Evolutionary conservation across 2,797 vertebrate species (phyloP).

Genomic region (Sebastes minor): DNA sequence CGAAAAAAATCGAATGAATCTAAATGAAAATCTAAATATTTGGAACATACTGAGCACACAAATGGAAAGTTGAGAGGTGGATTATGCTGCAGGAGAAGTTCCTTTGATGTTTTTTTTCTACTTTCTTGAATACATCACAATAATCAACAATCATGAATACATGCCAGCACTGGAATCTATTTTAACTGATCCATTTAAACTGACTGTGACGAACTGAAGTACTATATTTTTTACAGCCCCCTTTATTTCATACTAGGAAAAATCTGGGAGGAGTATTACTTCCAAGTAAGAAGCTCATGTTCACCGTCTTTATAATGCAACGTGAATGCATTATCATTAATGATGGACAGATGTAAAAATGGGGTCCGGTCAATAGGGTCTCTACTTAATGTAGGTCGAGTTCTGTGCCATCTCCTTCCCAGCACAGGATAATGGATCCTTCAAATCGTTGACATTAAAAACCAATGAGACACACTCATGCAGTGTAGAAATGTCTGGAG

Average conservation of each 20-base stretch:
- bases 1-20: no score
- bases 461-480: constrained; percentile 4
- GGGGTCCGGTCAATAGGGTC: not conserved
- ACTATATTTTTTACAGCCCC: not conserved
- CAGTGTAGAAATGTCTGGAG: not conserved
- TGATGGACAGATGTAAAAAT: not conserved
- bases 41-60: not conserved
- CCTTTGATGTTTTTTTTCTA: not conserved
- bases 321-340: not conserved
- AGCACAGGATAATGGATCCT: constrained; percentile 7
- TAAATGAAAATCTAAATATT: no score
- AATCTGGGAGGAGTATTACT: not conserved
- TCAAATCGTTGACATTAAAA: constrained; percentile 14
- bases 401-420: not conserved
- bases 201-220: not conserved
- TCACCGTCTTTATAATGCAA: not conserved
- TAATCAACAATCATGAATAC: not conserved
- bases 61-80: not conserved
- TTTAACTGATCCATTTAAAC: not conserved
- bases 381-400: constrained; percentile 16
- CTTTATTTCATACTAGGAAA: not conserved
- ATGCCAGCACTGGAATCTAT: not conserved
- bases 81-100: not conserved
- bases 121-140: not conserved
- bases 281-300: not conserved